Evolutionary conservation across 2,888 invertebrate species (phyloP).

Genomic region (Epinotia nisella): DNA sequence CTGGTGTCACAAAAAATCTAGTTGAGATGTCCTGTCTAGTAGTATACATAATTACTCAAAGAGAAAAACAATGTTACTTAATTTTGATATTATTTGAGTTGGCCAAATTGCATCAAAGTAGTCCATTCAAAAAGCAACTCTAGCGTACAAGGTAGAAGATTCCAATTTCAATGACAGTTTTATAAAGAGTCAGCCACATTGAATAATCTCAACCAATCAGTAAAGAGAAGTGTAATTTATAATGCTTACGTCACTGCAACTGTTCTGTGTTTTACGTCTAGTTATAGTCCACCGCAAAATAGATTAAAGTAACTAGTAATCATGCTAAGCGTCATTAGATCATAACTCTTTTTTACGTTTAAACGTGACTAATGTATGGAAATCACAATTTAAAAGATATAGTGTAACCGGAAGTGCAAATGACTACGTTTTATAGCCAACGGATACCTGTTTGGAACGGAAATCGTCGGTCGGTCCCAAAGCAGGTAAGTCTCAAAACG

Average conservation of each 20-base stretch:
- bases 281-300: conserved; percentile 10
- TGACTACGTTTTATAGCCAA: conserved; percentile 21
- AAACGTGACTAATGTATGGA: conserved; percentile 25
- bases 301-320: conserved; percentile 20
- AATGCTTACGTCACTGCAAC: not conserved
- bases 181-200: too few relatives aligned
- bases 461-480: conserved; percentile 13
- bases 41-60: too few relatives aligned
- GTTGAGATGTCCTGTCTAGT: too few relatives aligned
- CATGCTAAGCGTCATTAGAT: conserved; percentile 9
- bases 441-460: conserved; percentile 16
- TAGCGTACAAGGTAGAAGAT: too few relatives aligned
- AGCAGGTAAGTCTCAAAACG: conserved; percentile 23
- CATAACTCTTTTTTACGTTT: conserved; percentile 2
- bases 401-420: conserved; percentile 19
- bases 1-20: too few relatives aligned
- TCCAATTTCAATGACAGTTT: too few relatives aligned
- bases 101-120: too few relatives aligned
- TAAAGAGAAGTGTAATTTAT: not conserved
- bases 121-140: too few relatives aligned
- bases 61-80: too few relatives aligned
- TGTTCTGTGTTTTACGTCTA: not conserved
- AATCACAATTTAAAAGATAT: conserved; percentile 15
- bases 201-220: too few relatives aligned
- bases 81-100: too few relatives aligned